These are phyloP conservation scores for Pollicipes pollicipes DNA, from an alignment of 1,140 invertebrate species.

Conservation along the genomic window DNA sequence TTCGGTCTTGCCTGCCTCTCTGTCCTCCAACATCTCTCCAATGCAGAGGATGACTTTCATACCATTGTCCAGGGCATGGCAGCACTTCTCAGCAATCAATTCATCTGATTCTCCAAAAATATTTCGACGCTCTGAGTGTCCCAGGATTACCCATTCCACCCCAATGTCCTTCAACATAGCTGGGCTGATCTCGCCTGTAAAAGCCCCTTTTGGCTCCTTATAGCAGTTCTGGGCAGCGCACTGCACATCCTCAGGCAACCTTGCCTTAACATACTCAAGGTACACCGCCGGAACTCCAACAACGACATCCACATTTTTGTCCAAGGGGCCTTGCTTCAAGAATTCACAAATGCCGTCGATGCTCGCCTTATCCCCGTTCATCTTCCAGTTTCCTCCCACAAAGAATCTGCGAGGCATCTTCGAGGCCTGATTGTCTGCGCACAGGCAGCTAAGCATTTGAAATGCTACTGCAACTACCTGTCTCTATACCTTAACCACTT, in stretches of 20 bases:
- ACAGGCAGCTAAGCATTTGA: too few species aligned
- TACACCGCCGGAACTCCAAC: conserved; percentile 84
- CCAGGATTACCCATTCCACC: conserved; percentile 86
- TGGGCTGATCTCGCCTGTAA: conserved; percentile 61
- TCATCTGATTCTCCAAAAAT: conserved; percentile 83
- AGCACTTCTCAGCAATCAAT: conserved; percentile 72
- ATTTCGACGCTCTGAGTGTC: conserved; percentile 91
- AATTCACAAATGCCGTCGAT: conserved; percentile 70
- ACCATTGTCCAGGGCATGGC: conserved; percentile 67
- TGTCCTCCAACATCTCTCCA: conserved; percentile 90
- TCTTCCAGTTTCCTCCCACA: conserved; percentile 91
- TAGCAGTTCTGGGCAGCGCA: conserved; percentile 90
- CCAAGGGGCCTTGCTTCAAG: conserved; percentile 54
- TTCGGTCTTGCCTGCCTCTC: conserved; percentile 85
- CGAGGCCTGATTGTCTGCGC: too few species aligned
- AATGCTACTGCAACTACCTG: too few species aligned
- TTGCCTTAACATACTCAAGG: conserved; percentile 52
- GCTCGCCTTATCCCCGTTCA: conserved; percentile 39
- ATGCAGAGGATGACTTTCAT: conserved; percentile 92
- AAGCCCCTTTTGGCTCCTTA: conserved; percentile 85
- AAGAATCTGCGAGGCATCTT: conserved; percentile 65
- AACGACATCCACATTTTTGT: conserved; percentile 64
- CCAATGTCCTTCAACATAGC: conserved; percentile 90
- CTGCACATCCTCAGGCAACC: conserved; percentile 49
- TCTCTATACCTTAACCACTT: too few species aligned